Percentiles rank a stretch among this genome's conserved stretches.
These are phyloP conservation scores for Xiphorhynchus elegans DNA, from an alignment of 2,113 vertebrate genomes.

Conservation along the genomic window DNA sequence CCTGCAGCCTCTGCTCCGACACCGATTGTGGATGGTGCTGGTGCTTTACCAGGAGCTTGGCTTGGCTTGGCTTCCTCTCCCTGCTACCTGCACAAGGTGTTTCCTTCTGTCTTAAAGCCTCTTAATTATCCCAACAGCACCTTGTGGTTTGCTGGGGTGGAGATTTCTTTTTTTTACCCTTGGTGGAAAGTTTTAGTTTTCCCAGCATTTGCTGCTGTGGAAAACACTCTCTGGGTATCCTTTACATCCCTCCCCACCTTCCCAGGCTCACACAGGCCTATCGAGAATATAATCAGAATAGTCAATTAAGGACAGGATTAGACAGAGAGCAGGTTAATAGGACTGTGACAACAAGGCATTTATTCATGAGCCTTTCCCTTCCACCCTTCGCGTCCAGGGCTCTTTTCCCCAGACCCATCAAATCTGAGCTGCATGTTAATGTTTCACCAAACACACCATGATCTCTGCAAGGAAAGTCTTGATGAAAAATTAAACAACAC, in stretches of 20 bases:
- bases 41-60: neutral
- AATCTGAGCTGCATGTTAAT: neutral
- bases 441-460: neutral
- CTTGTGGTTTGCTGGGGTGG: neutral
- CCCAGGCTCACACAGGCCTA: neutral
- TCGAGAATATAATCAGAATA: slow-evolving; percentile 9
- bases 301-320: slow-evolving; percentile 46
- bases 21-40: neutral
- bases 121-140: neutral
- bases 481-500: neutral
- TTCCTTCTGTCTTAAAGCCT: neutral
- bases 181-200: neutral
- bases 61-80: neutral
- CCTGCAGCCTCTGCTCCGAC: neutral
- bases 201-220: neutral
- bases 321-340: slow-evolving; percentile 10
- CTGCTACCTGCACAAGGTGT: neutral
- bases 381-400: neutral
- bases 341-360: neutral
- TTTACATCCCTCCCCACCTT: neutral
- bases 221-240: neutral
- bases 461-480: neutral
- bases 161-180: neutral
- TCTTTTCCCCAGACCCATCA: neutral
- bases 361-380: neutral